Percentiles rank a stretch among this genome's conserved stretches.
Evolutionary conservation across 2,113 vertebrate genomes (phyloP).

Genomic region (Setophaga coronata): DNA sequence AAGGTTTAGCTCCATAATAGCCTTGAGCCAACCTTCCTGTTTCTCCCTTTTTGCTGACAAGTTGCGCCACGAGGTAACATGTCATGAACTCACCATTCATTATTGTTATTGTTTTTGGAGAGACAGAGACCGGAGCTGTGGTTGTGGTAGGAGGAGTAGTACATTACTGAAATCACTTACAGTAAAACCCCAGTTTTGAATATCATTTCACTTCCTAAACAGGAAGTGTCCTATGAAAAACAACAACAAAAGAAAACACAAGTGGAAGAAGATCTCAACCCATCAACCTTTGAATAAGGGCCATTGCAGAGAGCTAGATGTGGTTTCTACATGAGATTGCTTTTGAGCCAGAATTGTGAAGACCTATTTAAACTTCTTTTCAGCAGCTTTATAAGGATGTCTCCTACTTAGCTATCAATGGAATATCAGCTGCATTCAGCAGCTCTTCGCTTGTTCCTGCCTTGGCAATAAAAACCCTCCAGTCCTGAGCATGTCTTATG

Average conservation of each 20-base stretch:
- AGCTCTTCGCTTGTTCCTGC: background rate
- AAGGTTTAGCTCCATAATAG: background rate
- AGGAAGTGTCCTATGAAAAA: conserved; percentile 10
- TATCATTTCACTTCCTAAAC: conserved; percentile 47
- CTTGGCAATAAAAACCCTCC: conserved; percentile 27
- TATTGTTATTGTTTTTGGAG: conserved; percentile 40
- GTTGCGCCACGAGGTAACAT: background rate
- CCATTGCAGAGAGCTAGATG: background rate
- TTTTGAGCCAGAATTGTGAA: background rate
- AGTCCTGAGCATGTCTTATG: background rate
- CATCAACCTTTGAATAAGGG: background rate
- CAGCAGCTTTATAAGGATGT: conserved; percentile 1
- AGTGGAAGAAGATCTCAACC: background rate
- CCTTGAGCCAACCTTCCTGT: background rate
- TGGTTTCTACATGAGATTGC: background rate
- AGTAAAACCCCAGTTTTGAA: conserved; percentile 39
- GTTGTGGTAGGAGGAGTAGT: conserved; percentile 37
- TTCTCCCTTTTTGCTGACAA: conserved; percentile 23
- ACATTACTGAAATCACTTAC: conserved; percentile 49
- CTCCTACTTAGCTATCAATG: conserved; percentile 41
- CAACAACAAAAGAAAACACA: background rate
- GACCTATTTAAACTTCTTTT: conserved; percentile 34
- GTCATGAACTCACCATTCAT: conserved; percentile 20
- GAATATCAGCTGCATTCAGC: conserved; percentile 49
- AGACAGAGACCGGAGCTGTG: background rate